Evolutionary conservation across 2,797 vertebrate genomes (phyloP), one percentile per base, ranked within the genome.

Genomic region (Yasuhikotakia modesta): DNA sequence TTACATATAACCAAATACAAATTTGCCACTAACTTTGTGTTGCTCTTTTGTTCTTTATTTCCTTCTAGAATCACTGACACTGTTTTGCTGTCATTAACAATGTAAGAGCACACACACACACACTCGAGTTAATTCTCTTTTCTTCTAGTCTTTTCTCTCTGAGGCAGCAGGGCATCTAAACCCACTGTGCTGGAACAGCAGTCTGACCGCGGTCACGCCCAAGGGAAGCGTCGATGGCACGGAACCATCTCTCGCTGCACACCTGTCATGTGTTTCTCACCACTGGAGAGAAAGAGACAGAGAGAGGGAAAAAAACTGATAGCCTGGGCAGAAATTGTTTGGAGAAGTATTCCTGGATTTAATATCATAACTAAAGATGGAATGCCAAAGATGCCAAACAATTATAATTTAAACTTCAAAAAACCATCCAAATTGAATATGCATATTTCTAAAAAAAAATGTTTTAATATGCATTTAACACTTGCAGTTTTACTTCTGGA

Each of bases 241-340:
- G 78, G 78, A 74, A 79, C 78, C 53, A 74, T 79, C 53, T 67
- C 64, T 68, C 71, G 27, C 71, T 27, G 30, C 71, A 80, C 55
- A 60, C 32, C 78, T 80, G 78, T 80, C 64, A 75, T 67, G 64
- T n/a, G 53, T 22, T 35, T 50, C 43, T 27, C 10, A 30, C 64
- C 45, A 64, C 72, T 35, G 60, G 45, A 73, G 60, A 73, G 17
- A 64, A 73, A 64, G 30, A 64, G 46, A 64, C 65, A 60, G 52
- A 66, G 50, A 76, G 58, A 35, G 35, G 21, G 60, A 67, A 58
- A 57, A 58, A 14, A 5, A 2, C 64, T 30, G 63, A 46, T n/a
- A 60, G 27, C 48, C 22, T 3, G 55, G 14, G 35, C 32, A 65
- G 39, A 45, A 11, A 66, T 45, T 45, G 19, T 22, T 32, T 67